Conservation (phyloP, 2,888 invertebrate genomes). For the Nomada fucata region DNA sequence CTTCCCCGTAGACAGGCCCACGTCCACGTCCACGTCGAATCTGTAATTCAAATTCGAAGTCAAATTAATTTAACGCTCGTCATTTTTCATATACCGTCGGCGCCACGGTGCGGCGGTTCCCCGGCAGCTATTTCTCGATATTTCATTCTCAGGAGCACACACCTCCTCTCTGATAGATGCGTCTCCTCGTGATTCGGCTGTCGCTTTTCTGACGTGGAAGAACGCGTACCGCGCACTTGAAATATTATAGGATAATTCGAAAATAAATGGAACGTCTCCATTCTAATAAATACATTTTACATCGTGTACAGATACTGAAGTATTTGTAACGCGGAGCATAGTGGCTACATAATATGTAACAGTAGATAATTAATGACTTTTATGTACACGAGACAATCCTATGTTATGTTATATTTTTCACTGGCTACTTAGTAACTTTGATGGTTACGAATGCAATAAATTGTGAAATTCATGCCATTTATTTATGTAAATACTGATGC, state of each 20-base stretch:
- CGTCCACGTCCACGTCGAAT: slow-evolving; percentile 67
- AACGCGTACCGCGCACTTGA: slow-evolving; percentile 28
- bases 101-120: slow-evolving; percentile 58
- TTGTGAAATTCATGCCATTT: too few relatives aligned
- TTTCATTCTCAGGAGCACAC: slow-evolving; percentile 62
- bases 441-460: too few relatives aligned
- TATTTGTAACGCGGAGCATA: too few relatives aligned
- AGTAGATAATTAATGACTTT: too few relatives aligned
- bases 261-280: not conserved
- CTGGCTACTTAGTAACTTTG: too few relatives aligned
- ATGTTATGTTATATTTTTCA: too few relatives aligned
- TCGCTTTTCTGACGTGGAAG: slow-evolving; percentile 33
- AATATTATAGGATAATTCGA: slow-evolving; percentile 24
- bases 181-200: slow-evolving; percentile 47
- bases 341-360: too few relatives aligned
- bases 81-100: slow-evolving; percentile 77
- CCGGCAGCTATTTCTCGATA: slow-evolving; percentile 68
- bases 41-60: slow-evolving; percentile 77
- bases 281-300: not conserved
- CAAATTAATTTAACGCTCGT: slow-evolving; percentile 80
- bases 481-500: too few relatives aligned
- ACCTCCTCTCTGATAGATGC: slow-evolving; percentile 59
- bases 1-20: slow-evolving; percentile 70
- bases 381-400: too few relatives aligned
- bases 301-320: not conserved